Conservation (phyloP, 2,797 vertebrate species). For the Oreortyx pictus region DNA sequence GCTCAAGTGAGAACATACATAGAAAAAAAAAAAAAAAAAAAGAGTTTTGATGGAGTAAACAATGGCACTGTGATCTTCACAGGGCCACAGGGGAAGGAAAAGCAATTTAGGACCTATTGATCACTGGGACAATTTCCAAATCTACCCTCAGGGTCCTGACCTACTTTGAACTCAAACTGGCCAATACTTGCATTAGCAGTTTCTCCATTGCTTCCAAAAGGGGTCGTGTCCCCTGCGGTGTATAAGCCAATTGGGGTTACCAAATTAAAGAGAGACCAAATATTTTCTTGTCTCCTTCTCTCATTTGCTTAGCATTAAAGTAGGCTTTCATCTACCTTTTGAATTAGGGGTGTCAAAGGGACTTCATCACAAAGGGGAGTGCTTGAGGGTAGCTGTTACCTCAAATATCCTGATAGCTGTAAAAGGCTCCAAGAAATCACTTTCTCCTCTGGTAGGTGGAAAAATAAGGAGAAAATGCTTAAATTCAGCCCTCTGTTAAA, state of each 20-base stretch:
- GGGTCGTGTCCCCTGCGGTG: neutral
- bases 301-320: neutral
- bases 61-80: neutral
- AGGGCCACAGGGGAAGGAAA: neutral
- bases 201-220: neutral
- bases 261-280: neutral
- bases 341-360: neutral
- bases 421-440: neutral
- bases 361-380: neutral
- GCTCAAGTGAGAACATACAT: neutral
- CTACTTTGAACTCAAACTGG: neutral
- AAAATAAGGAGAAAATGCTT: neutral
- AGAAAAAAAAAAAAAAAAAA: neutral
- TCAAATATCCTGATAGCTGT: neutral
- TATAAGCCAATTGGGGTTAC: neutral
- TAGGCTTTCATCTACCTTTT: neutral
- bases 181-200: neutral
- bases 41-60: neutral
- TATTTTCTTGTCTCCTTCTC: neutral
- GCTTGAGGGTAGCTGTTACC: neutral
- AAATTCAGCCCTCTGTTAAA: neutral
- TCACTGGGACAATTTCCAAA: neutral
- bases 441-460: neutral
- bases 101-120: constrained; percentile 19
- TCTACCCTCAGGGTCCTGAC: neutral